Evolutionary conservation across 23 tunicate genomes (phyloP).

Genomic region (Aplidium turbinatum): DNA sequence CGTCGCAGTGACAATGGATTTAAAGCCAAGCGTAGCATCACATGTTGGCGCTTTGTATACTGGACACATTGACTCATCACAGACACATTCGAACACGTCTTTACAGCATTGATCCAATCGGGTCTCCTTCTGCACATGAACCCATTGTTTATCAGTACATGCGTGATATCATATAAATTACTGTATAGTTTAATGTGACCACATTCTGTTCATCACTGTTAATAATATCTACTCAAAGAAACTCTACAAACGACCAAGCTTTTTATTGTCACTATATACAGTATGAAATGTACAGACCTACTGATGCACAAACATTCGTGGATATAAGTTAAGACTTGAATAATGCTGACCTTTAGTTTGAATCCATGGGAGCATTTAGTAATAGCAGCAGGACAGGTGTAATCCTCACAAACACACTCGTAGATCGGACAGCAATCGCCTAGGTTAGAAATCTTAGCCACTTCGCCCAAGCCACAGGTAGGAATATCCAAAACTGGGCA

Average conservation of each 20-base stretch:
- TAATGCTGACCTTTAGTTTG: slow-evolving; percentile 54
- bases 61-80: slow-evolving; percentile 79
- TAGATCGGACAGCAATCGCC: slow-evolving; percentile 83
- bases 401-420: slow-evolving; percentile 77
- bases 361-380: slow-evolving; percentile 67
- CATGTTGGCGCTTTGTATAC: slow-evolving; percentile 47
- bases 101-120: slow-evolving; percentile 64
- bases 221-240: too few relatives aligned
- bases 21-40: slow-evolving; percentile 62
- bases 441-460: slow-evolving; percentile 28
- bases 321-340: background rate
- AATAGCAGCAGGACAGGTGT: slow-evolving; percentile 69
- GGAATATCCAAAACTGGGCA: slow-evolving; percentile 55
- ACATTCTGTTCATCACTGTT: too few relatives aligned
- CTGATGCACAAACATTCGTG: background rate
- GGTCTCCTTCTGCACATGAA: slow-evolving; percentile 44
- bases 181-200: too few relatives aligned
- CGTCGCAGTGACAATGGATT: slow-evolving; percentile 64
- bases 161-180: too few relatives aligned
- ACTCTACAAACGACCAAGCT: too few relatives aligned
- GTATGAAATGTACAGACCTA: background rate
- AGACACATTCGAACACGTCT: slow-evolving; percentile 74
- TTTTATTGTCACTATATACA: background rate
- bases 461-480: slow-evolving; percentile 67
- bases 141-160: too few relatives aligned